Evolutionary conservation across 2,797 vertebrate species (phyloP).

Genomic region (Gallinago stenura): DNA sequence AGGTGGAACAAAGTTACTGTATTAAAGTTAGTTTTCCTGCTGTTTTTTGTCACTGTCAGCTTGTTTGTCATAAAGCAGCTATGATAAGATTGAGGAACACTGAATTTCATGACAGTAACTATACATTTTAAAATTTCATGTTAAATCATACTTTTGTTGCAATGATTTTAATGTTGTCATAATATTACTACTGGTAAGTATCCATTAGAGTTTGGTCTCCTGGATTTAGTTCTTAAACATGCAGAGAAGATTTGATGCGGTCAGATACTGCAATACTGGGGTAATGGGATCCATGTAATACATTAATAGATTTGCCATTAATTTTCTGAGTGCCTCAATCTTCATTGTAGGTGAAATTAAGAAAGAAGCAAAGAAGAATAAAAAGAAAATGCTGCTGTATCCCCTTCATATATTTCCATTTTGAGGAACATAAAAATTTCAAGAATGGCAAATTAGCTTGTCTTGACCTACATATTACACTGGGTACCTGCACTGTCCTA

Average conservation of each 20-base stretch:
- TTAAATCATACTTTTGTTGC: slow-evolving; percentile 1
- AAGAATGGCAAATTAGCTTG: neutral
- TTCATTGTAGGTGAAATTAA: neutral
- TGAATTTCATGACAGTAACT: neutral
- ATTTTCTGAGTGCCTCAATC: neutral
- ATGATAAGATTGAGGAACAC: neutral
- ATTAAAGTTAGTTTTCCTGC: neutral
- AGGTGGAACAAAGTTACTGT: neutral
- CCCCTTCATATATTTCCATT: neutral
- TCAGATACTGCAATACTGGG: neutral
- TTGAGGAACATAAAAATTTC: neutral
- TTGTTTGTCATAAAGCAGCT: slow-evolving; percentile 8
- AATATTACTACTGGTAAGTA: neutral
- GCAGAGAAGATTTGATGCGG: neutral
- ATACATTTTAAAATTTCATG: neutral
- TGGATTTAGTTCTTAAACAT: neutral
- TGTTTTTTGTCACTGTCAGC: neutral
- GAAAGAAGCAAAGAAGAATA: neutral
- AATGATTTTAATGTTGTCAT: neutral
- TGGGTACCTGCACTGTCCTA: neutral
- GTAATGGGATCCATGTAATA: neutral
- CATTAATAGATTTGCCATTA: neutral
- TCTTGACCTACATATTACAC: neutral
- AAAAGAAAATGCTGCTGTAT: neutral
- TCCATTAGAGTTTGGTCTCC: neutral